These are phyloP conservation scores for Crypturellus undulatus DNA, from an alignment of 2,113 vertebrate genomes.

Conservation along the genomic window DNA sequence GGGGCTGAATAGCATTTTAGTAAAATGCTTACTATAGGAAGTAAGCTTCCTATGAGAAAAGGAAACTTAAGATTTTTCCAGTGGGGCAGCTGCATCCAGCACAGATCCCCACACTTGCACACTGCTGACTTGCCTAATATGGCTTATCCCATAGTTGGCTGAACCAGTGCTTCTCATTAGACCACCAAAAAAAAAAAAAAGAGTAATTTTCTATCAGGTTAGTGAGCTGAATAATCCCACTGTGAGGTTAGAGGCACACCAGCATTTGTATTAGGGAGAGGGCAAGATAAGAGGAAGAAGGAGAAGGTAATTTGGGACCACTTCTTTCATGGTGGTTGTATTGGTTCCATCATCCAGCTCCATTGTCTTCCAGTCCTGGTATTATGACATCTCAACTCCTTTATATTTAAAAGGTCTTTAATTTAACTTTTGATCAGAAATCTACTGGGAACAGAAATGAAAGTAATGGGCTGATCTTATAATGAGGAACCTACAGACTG, in stretches of 20 bases:
- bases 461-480: neutral
- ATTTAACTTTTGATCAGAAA: neutral
- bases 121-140: neutral
- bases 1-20: neutral
- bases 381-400: neutral
- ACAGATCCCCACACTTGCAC: neutral
- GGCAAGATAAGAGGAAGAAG: neutral
- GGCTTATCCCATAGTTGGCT: neutral
- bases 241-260: neutral
- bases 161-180: neutral
- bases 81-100: accelerated
- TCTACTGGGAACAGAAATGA: neutral
- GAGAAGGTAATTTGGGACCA: neutral
- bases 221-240: neutral
- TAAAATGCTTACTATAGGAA: too few species aligned
- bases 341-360: neutral
- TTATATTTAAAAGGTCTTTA: neutral
- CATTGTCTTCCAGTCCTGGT: neutral
- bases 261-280: neutral
- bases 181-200: neutral
- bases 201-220: neutral
- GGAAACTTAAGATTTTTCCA: neutral
- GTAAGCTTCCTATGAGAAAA: neutral
- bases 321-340: accelerated
- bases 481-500: neutral